A percentile compares a stretch with the other conserved stretches of the same genome.
These are phyloP conservation scores for Stegostoma tigrinum DNA, from an alignment of 2,113 vertebrate genomes.

Conservation along the genomic window DNA sequence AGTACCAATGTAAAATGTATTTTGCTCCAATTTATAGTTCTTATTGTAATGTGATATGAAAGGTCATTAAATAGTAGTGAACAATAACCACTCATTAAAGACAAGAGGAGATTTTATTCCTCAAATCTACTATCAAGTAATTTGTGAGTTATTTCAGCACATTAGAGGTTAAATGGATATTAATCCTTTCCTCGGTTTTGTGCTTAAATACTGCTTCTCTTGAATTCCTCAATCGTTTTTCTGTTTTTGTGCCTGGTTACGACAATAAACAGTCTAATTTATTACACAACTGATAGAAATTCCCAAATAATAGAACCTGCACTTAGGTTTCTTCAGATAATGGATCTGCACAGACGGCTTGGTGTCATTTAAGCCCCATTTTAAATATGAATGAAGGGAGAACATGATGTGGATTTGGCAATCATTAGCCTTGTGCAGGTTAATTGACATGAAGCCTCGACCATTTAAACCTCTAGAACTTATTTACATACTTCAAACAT, in stretches of 20 bases:
- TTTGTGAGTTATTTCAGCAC: background rate
- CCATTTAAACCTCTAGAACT: background rate
- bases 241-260: background rate
- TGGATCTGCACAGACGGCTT: background rate
- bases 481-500: background rate
- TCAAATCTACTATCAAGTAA: background rate
- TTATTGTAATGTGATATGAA: background rate
- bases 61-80: background rate
- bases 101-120: background rate
- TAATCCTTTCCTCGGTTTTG: background rate
- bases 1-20: background rate
- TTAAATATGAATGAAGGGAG: background rate
- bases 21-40: background rate
- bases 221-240: background rate
- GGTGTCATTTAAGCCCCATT: background rate
- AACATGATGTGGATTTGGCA: background rate
- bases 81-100: slow-evolving; percentile 3
- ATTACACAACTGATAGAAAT: background rate
- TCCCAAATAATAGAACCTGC: background rate
- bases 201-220: background rate
- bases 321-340: background rate
- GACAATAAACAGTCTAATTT: background rate
- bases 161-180: background rate
- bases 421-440: background rate
- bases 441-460: background rate